A percentile compares a stretch with the other conserved stretches of the same genome.
Evolutionary conservation across 2,888 invertebrate genomes (phyloP).

Genomic region (Tetrapedia diversipes): DNA sequence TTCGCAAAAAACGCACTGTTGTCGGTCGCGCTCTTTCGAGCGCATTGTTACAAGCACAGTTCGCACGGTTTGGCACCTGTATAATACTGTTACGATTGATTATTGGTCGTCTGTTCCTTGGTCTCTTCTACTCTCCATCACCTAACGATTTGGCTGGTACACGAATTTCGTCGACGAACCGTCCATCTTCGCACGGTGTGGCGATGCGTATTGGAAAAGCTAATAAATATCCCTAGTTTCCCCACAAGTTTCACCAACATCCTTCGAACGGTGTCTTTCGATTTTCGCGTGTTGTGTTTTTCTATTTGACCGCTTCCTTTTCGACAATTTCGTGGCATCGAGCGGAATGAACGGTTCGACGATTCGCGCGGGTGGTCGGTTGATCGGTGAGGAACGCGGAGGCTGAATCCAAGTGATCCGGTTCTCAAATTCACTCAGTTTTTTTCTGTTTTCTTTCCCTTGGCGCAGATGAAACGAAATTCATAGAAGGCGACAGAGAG

Average conservation of each 20-base stretch:
- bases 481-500: slow-evolving; percentile 69
- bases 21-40: slow-evolving; percentile 29
- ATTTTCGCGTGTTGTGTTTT: too few species aligned
- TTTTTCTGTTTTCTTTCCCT: slow-evolving; percentile 50
- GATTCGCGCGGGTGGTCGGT: slow-evolving; percentile 14
- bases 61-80: slow-evolving; percentile 73
- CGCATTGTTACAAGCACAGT: slow-evolving; percentile 80
- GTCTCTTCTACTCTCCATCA: slow-evolving; percentile 68
- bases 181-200: slow-evolving; percentile 36
- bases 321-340: neutral
- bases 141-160: slow-evolving; percentile 49
- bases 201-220: too few species aligned
- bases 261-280: too few species aligned
- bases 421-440: slow-evolving; percentile 52
- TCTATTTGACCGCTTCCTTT: too few species aligned
- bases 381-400: slow-evolving; percentile 14
- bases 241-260: too few species aligned
- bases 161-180: slow-evolving; percentile 50
- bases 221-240: too few species aligned
- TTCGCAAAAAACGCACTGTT: slow-evolving; percentile 24
- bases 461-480: slow-evolving; percentile 69
- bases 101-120: slow-evolving; percentile 65
- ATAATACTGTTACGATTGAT: slow-evolving; percentile 59
- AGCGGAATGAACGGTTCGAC: slow-evolving; percentile 36
- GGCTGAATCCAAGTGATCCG: slow-evolving; percentile 3